Evolutionary conservation across 2,888 invertebrate genomes (phyloP).

Genomic region (Idaea dimidiata): DNA sequence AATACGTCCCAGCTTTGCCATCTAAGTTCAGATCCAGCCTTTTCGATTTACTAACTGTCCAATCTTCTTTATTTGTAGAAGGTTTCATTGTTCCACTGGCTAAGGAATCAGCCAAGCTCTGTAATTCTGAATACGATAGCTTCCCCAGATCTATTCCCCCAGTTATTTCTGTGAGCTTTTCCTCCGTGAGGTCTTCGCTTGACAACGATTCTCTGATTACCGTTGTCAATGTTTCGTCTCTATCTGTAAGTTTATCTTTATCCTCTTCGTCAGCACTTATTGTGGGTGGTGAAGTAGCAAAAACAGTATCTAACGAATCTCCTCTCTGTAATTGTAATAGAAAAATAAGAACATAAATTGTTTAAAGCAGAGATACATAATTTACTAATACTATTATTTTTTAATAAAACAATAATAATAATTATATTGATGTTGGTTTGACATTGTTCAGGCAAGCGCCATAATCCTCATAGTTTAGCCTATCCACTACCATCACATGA

Average conservation of each 20-base stretch:
- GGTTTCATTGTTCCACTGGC: slow-evolving; percentile 63
- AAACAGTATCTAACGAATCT: slow-evolving; percentile 85
- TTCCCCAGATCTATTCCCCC: slow-evolving; percentile 68
- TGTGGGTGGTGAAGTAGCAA: slow-evolving; percentile 82
- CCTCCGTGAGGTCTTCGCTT: slow-evolving; percentile 59
- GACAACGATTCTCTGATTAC: slow-evolving; percentile 33
- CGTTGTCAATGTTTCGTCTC: slow-evolving; percentile 20
- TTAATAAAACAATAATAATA: background rate
- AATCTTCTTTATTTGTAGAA: slow-evolving; percentile 72
- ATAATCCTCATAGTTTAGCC: too few relatives aligned
- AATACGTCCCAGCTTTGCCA: slow-evolving; percentile 76
- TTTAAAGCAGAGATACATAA: slow-evolving; percentile 34
- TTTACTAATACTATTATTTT: background rate
- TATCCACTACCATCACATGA: too few relatives aligned
- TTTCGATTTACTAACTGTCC: slow-evolving; percentile 68
- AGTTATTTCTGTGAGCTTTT: slow-evolving; percentile 64
- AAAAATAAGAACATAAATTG: background rate
- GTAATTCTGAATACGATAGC: slow-evolving; percentile 67
- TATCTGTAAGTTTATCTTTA: slow-evolving; percentile 36
- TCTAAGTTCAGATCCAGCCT: slow-evolving; percentile 69
- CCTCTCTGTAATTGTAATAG: slow-evolving; percentile 73
- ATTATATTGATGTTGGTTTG: too few relatives aligned
- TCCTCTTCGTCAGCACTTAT: slow-evolving; percentile 58
- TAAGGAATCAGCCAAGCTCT: slow-evolving; percentile 68
- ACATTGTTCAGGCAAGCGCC: too few relatives aligned